Evolutionary conservation across 2,797 vertebrate species (phyloP).

Genomic region (Siniperca scherzeri): DNA sequence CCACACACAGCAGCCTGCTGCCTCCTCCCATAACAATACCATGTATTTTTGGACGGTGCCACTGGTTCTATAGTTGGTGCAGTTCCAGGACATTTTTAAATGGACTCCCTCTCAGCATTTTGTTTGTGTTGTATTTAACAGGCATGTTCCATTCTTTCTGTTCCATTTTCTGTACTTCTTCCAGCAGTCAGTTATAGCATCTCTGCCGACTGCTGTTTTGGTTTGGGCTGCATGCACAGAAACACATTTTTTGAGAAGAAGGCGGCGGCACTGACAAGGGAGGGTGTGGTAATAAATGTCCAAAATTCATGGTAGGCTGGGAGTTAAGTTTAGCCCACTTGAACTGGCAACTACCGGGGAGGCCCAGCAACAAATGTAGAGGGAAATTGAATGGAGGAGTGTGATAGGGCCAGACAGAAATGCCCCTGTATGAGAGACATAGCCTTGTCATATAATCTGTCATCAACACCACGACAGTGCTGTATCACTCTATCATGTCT

Average conservation of each 20-base stretch:
- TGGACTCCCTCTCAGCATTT: slow-evolving; percentile 46
- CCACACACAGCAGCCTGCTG: slow-evolving; percentile 30
- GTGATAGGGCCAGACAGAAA: slow-evolving; percentile 40
- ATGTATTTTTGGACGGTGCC: slow-evolving; percentile 63
- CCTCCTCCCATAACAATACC: slow-evolving; percentile 52
- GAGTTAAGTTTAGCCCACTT: slow-evolving; percentile 83
- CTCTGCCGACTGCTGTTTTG: slow-evolving; percentile 54
- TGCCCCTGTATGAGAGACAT: slow-evolving; percentile 46
- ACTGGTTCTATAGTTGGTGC: slow-evolving; percentile 51
- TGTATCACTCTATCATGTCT: slow-evolving; percentile 51
- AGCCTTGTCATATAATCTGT: slow-evolving; percentile 66
- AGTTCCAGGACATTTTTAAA: slow-evolving; percentile 61
- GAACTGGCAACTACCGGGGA: slow-evolving; percentile 67
- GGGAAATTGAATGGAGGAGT: slow-evolving; percentile 21
- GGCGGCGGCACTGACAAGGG: slow-evolving; percentile 68
- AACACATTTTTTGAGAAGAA: slow-evolving; percentile 57
- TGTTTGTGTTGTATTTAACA: slow-evolving; percentile 65
- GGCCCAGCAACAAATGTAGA: slow-evolving; percentile 65
- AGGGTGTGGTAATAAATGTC: slow-evolving; percentile 79
- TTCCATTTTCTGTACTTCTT: slow-evolving; percentile 26
- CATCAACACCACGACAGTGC: slow-evolving; percentile 37
- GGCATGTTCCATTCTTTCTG: slow-evolving; percentile 44
- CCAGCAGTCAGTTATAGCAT: slow-evolving; percentile 40
- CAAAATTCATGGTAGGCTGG: slow-evolving; percentile 72
- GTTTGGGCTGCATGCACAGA: slow-evolving; percentile 61